A percentile compares a stretch with the other conserved stretches of the same genome.
Conservation (phyloP, 2,113 vertebrate species). For the Synodontis membranacea region DNA sequence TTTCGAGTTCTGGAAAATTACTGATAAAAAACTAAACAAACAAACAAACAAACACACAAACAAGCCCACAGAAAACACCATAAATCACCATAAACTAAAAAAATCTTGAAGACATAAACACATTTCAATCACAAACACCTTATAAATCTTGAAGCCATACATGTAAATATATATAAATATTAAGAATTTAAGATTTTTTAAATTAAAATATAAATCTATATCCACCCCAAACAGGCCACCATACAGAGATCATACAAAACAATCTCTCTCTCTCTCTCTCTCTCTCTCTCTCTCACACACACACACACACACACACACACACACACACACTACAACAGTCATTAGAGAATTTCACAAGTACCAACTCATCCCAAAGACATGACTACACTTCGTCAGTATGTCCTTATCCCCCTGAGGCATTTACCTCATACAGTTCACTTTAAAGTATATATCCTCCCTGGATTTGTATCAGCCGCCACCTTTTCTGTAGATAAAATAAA, state of each 20-base stretch:
- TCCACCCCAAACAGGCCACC: background rate
- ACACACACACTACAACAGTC: slow-evolving; percentile 28
- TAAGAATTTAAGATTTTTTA: background rate
- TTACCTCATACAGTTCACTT: background rate
- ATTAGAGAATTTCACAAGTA: background rate
- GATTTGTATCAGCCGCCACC: background rate
- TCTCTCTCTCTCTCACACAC: background rate
- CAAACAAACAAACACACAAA: no score
- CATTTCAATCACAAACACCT: background rate
- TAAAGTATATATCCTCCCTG: background rate
- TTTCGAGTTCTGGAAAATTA: no score
- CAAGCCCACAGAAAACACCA: no score
- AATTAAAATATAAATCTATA: background rate
- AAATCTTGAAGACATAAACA: no score
- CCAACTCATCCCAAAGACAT: background rate
- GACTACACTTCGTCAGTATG: slow-evolving; percentile 47
- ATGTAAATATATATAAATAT: background rate
- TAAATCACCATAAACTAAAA: no score
- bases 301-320: background rate
- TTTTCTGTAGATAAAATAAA: background rate
- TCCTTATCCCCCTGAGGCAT: slow-evolving; percentile 52
- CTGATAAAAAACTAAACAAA: no score
- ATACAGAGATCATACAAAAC: background rate
- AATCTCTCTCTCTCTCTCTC: background rate
- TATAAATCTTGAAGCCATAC: background rate